Base-by-base conservation (phyloP, 2,797 vertebrate genomes). In the Myotis vivesi region DNA sequence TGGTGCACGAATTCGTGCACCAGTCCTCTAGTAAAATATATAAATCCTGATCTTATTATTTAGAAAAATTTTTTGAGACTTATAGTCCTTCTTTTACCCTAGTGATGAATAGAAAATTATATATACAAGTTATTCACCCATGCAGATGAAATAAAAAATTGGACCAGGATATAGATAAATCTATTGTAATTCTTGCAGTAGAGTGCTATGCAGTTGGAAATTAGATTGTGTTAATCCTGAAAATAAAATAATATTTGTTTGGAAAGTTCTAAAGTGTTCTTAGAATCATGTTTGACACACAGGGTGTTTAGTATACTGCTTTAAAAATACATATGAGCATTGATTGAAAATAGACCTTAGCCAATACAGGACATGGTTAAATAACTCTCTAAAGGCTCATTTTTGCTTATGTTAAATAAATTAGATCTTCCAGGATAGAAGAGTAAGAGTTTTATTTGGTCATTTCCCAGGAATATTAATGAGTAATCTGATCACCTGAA, bases 311-410 rank as follows among this genome's bases (percentile, higher is more conserved):
- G 28, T 55, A 3, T 44, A 69, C 22, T 51, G 7, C n/a, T 83
- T 92, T 69, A 46, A 91, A 92, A 23, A 20, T 17, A 81, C 49
- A 57, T 44, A 57, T 62, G 1, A 55, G 20, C n/a, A 38, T 8
- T 92, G 64, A 72, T 96, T 93, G 77, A 95, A 95, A 96, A 89
- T 87, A 91, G 25, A 44, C 33, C 33, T 85, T 77, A 75, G 28
- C 49, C 62, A 85, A 62, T 53, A 75, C 93, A 94, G 51, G 33
- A 9, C 41, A 55, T 4, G 2, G n/a, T 88, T 90, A 80, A 84
- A 95, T 44, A 96, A 87, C 44, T 88, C 57, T 69, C 51, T 59
- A 68, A 41, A 53, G 9, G 4, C 66, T n/a, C 1, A 13, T 75
- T 91, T 94, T 44, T 85, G 49, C 62, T 83, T 84, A 33, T 30